A percentile compares a stretch with the other conserved stretches of the same genome.
These are phyloP conservation scores for Drosophila ezoana DNA, from an alignment of 2,888 invertebrate species.

Conservation along the genomic window DNA sequence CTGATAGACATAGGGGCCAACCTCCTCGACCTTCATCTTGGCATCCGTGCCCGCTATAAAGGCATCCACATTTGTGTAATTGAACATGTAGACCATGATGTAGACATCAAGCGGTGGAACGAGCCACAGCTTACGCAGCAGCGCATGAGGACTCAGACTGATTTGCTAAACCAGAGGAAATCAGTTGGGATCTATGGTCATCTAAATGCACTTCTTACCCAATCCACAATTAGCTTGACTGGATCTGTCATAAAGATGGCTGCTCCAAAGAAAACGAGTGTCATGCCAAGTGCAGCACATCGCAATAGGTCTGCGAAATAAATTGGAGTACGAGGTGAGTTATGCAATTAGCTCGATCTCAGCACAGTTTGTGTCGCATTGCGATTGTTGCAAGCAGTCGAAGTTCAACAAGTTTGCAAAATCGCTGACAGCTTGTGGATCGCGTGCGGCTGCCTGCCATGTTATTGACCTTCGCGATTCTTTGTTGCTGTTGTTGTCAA, in stretches of 20 bases:
- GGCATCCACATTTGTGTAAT: constrained; percentile 91
- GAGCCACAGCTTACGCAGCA: constrained; percentile 88
- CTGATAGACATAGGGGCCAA: constrained; percentile 93
- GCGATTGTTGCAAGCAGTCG: constrained; percentile 57
- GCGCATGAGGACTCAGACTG: constrained; percentile 86
- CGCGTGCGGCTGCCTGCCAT: constrained; percentile 60
- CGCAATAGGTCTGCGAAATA: constrained; percentile 78
- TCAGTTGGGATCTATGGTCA: background rate
- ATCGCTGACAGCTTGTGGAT: constrained; percentile 60
- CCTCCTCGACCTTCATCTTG: constrained; percentile 89
- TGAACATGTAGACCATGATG: constrained; percentile 90
- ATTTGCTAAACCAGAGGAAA: constrained; percentile 74
- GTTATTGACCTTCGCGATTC: constrained; percentile 60
- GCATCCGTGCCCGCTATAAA: constrained; percentile 88
- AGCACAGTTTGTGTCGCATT: constrained; percentile 13
- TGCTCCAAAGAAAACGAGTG: constrained; percentile 75
- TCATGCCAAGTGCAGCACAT: constrained; percentile 78
- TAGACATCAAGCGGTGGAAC: constrained; percentile 89
- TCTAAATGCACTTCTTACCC: constrained; percentile 70
- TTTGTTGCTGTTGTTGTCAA: constrained; percentile 7
- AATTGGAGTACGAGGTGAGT: constrained; percentile 70
- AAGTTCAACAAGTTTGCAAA: constrained; percentile 73
- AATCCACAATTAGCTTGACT: constrained; percentile 75
- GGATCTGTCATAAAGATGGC: constrained; percentile 80
- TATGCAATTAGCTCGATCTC: constrained; percentile 44